Evolutionary conservation across 1,140 invertebrate species (phyloP).

Genomic region (Drosophila watanabei): DNA sequence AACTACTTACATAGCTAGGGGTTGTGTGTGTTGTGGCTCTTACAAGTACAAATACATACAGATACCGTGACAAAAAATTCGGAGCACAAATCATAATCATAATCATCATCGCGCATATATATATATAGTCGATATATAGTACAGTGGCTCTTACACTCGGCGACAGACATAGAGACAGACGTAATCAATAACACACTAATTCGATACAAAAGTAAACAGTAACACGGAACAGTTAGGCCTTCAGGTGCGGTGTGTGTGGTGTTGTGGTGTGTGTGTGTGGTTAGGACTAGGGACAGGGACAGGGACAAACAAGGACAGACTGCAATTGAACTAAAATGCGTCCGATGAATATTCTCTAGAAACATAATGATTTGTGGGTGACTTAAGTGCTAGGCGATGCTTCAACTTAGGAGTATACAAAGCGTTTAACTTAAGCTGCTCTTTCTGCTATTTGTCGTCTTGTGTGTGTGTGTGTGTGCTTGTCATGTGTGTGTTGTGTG

Average conservation of each 20-base stretch:
- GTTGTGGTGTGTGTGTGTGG: not conserved
- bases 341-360: slow-evolving; percentile 29
- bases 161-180: slow-evolving; percentile 17
- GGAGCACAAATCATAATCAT: slow-evolving; percentile 29
- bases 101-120: not conserved
- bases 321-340: slow-evolving; percentile 32
- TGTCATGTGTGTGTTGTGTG: slow-evolving; percentile 38
- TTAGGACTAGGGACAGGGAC: not conserved
- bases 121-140: slow-evolving; percentile 19
- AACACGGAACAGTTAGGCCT: slow-evolving; percentile 21
- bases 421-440: slow-evolving; percentile 37
- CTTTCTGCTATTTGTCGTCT: not conserved
- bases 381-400: slow-evolving; percentile 30
- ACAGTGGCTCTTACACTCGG: slow-evolving; percentile 10
- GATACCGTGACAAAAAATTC: slow-evolving; percentile 35
- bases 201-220: slow-evolving; percentile 27
- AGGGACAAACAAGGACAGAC: slow-evolving; percentile 13
- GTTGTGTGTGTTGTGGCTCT: slow-evolving; percentile 10
- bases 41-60: slow-evolving; percentile 31
- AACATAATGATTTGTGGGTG: slow-evolving; percentile 27
- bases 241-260: not conserved
- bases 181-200: slow-evolving; percentile 33
- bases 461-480: slow-evolving; percentile 4
- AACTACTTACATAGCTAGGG: slow-evolving; percentile 21
- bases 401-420: slow-evolving; percentile 21